These are phyloP conservation scores for Callipepla squamata DNA, from an alignment of 2,113 vertebrate species.

Conservation along the genomic window DNA sequence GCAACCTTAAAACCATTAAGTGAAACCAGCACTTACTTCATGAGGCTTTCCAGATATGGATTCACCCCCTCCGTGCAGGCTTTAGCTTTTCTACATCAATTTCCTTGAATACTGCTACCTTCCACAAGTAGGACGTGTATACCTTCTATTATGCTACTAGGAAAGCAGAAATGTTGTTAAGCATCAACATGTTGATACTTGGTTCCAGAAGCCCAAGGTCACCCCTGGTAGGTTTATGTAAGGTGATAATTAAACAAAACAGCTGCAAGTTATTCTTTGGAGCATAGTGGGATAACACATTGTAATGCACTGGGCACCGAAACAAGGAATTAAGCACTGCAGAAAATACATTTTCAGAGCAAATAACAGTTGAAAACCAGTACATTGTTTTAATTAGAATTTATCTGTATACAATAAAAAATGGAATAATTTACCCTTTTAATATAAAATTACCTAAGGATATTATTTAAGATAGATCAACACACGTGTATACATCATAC, in stretches of 20 bases:
- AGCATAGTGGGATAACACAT: neutral
- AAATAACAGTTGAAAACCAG: neutral
- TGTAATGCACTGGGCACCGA: neutral
- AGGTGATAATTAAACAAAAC: neutral
- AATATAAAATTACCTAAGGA: neutral
- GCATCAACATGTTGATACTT: neutral
- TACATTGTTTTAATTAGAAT: neutral
- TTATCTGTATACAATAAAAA: neutral
- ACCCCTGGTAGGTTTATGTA: neutral
- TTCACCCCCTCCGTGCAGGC: neutral
- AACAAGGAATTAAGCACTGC: neutral
- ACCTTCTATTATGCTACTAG: neutral
- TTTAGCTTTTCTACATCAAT: neutral
- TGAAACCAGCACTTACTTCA: neutral
- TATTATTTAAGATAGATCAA: neutral
- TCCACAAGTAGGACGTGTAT: fast-evolving
- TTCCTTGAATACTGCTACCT: neutral
- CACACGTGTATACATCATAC: too few species aligned
- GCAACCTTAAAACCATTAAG: neutral
- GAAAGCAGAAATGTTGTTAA: neutral
- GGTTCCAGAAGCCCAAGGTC: neutral
- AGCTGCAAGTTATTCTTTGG: neutral
- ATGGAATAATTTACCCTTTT: neutral
- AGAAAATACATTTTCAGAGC: neutral
- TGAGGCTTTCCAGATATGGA: neutral